Evolutionary conservation across 2,888 invertebrate species (phyloP).

Genomic region (Sympetrum striolatum): DNA sequence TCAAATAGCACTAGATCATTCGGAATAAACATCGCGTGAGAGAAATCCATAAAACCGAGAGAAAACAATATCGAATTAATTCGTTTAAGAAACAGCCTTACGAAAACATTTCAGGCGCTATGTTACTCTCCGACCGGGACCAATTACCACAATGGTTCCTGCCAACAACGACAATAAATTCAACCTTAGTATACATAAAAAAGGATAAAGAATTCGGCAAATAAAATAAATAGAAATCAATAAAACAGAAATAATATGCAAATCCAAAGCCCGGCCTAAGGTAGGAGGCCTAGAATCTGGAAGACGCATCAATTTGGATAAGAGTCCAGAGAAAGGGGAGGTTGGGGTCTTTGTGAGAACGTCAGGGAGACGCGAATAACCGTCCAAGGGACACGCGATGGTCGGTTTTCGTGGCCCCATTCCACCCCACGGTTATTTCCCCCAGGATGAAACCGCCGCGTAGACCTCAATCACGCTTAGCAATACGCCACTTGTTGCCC

Average conservation of each 20-base stretch:
- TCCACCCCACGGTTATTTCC: slow-evolving; percentile 10
- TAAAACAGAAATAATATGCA: too few relatives aligned
- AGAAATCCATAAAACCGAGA: too few relatives aligned
- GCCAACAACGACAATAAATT: neutral
- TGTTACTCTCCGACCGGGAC: too few relatives aligned
- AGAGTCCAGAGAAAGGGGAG: neutral
- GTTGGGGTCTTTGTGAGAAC: neutral
- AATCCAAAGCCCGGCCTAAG: neutral
- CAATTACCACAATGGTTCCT: neutral
- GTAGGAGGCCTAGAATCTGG: neutral
- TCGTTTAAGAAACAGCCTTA: too few relatives aligned
- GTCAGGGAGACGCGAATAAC: neutral
- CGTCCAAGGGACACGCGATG: slow-evolving; percentile 20
- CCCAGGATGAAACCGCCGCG: slow-evolving; percentile 15
- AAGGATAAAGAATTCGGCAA: neutral
- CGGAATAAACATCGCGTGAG: too few relatives aligned
- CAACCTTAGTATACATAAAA: neutral
- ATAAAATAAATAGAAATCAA: neutral
- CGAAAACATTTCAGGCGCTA: too few relatives aligned
- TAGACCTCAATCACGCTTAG: slow-evolving; percentile 34
- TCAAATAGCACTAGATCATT: neutral
- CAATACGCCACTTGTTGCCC: slow-evolving; percentile 40
- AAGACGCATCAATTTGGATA: neutral
- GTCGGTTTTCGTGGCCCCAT: neutral
- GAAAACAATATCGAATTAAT: too few relatives aligned